Evolutionary conservation across 2,888 invertebrate genomes (phyloP), one percentile per base, ranked within the genome.

Genomic region (Andricus curvator): DNA sequence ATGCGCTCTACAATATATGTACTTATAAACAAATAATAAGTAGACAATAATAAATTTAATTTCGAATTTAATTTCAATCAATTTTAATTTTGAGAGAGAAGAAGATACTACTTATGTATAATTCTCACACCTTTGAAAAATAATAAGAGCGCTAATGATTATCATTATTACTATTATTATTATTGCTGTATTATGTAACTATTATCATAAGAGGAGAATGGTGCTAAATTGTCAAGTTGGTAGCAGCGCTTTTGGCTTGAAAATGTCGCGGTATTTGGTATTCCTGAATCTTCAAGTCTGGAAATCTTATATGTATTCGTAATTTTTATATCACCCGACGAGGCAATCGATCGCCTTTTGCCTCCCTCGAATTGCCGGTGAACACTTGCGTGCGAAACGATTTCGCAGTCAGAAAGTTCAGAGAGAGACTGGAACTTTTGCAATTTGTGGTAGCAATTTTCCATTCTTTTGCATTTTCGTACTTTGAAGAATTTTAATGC

Each of bases 241-340:
- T 29, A 64, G 25, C 13, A 29, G 15, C 29, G 25, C 17, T 64
- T 56, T 64, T 25, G 17, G 13, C 15, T 64, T 29, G 29, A 64
- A 25, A 29, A 64, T 64, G 25, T 5, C 4, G 64, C 29, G 60
- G 22, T 64, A 64, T 17, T 15, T 64, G 29, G 29, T 64, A 64
- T 64, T 29, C 64, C 25, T 64, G 64, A 64, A 64, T 64, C 64
- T 29, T 64, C 25, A 25, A 15, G 64, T 29, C 64, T 64, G 17
- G 29, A 64, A 64, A 15, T 64, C 29, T 29, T 64, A 64, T 64
- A 64, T 64, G 64, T 62, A 62, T 62, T 62, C 62, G 62, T 64
- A 64, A 64, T 64, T 64, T 64, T 64, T 64, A 64, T 64, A 64
- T 29, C 68, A 33, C 41, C n/a, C 68, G 33, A 68, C 41, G 17